Evolutionary conservation across 1,140 invertebrate genomes (phyloP).

Genomic region (Hermetia illucens): DNA sequence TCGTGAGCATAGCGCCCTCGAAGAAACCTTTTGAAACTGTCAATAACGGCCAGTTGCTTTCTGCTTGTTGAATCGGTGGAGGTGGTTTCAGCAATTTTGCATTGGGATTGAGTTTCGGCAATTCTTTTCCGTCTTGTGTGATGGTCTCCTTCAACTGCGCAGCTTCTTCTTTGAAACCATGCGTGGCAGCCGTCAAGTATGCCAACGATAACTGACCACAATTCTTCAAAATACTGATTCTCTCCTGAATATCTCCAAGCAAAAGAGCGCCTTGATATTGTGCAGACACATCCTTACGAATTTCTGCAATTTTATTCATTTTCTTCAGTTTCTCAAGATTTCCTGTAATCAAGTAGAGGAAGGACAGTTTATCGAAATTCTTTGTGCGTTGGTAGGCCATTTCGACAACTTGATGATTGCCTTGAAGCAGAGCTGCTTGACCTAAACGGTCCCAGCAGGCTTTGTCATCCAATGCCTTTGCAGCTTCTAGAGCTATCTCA

Average conservation of each 20-base stretch:
- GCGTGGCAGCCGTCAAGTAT: slow-evolving; percentile 90
- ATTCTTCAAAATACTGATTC: slow-evolving; percentile 80
- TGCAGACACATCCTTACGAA: slow-evolving; percentile 86
- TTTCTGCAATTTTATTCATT: slow-evolving; percentile 99
- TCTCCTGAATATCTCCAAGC: slow-evolving; percentile 81
- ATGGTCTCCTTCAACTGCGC: slow-evolving; percentile 50
- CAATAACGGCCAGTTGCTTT: slow-evolving; percentile 92
- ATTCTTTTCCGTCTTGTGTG: slow-evolving; percentile 44
- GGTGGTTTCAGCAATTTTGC: slow-evolving; percentile 75
- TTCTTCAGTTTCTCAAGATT: slow-evolving; percentile 95
- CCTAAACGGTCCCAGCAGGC: slow-evolving; percentile 94
- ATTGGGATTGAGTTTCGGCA: slow-evolving; percentile 62
- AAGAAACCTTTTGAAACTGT: slow-evolving; percentile 80
- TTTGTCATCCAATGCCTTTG: slow-evolving; percentile 86
- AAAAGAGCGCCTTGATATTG: slow-evolving; percentile 92
- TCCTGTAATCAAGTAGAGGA: slow-evolving; percentile 96
- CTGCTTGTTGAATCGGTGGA: slow-evolving; percentile 70
- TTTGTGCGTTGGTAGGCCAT: slow-evolving; percentile 99
- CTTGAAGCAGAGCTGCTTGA: slow-evolving; percentile 84
- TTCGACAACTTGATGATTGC: slow-evolving; percentile 94
- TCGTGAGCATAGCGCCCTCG: slow-evolving; percentile 50
- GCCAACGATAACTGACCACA: slow-evolving; percentile 60
- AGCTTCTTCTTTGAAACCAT: slow-evolving; percentile 72
- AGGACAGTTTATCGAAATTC: slow-evolving; percentile 97
- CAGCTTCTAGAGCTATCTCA: slow-evolving; percentile 87